Evolutionary conservation across 2,797 vertebrate species (phyloP).

Genomic region (Sebastes melanostomus): DNA sequence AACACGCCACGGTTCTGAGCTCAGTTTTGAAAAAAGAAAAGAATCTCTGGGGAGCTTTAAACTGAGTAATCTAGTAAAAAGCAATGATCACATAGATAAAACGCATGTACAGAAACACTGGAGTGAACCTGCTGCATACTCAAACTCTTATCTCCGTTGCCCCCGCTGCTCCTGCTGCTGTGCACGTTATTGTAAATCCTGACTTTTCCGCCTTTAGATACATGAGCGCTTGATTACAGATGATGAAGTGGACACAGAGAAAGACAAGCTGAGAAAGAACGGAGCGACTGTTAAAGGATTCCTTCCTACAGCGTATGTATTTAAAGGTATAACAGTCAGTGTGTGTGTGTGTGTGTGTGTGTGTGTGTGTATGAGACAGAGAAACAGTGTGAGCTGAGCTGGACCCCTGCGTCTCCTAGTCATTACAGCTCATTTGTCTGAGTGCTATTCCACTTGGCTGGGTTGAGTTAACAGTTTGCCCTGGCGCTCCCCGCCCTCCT

Average conservation of each 20-base stretch:
- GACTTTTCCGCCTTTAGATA: neutral
- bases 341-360: neutral
- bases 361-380: conserved; percentile 27
- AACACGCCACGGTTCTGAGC: neutral
- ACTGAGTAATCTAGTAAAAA: conserved; percentile 1
- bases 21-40: neutral
- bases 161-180: neutral
- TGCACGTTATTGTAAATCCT: neutral
- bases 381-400: conserved; percentile 51
- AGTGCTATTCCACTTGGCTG: conserved; percentile 78
- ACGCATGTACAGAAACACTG: neutral
- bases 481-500: conserved; percentile 58
- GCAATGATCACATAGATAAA: conserved; percentile 10
- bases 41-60: neutral
- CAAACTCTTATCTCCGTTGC: neutral
- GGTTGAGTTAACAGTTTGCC: conserved; percentile 77
- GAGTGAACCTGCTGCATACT: neutral
- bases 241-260: conserved; percentile 41
- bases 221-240: conserved; percentile 26
- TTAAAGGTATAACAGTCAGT: conserved; percentile 49
- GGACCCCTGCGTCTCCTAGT: conserved; percentile 69
- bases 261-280: neutral
- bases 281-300: conserved; percentile 30
- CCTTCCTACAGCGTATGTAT: conserved; percentile 23
- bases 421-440: conserved; percentile 81